Evolutionary conservation across 2,888 invertebrate genomes (phyloP).

Genomic region (Notodonta dromedarius): DNA sequence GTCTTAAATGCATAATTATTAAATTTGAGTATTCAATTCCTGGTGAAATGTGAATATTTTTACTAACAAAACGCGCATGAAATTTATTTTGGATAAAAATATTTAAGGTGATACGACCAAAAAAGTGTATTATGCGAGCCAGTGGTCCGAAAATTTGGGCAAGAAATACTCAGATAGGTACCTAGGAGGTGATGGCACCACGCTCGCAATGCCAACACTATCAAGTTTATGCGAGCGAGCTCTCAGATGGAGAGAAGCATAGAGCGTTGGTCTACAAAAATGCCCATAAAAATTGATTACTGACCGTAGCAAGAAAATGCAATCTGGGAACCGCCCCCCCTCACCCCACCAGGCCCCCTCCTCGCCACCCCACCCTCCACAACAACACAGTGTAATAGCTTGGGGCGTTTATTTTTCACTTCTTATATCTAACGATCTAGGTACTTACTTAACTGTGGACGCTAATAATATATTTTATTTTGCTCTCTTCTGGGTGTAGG

Average conservation of each 20-base stretch:
- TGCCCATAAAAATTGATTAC: constrained; percentile 81
- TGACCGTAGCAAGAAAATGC: constrained; percentile 78
- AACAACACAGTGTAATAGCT: constrained; percentile 62
- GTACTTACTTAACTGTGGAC: constrained; percentile 16
- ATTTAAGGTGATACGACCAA: not conserved
- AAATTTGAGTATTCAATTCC: no score
- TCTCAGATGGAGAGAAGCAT: constrained; percentile 28
- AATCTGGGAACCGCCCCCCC: constrained; percentile 67
- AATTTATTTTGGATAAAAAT: not conserved
- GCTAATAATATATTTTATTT: no score
- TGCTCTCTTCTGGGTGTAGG: no score
- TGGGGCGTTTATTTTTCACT: constrained; percentile 66
- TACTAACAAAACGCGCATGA: not conserved
- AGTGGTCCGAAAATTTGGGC: constrained; percentile 5
- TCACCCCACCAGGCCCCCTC: constrained; percentile 24
- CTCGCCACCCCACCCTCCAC: constrained; percentile 36
- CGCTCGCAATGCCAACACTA: constrained; percentile 8
- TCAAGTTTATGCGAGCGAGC: constrained; percentile 14
- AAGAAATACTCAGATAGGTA: constrained; percentile 1
- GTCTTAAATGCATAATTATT: no score
- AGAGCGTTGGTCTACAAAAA: constrained; percentile 66
- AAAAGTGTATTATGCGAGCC: constrained; percentile 1
- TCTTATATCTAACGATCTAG: constrained; percentile 54
- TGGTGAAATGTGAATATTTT: no score
- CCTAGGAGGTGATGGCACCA: not conserved